Conservation (phyloP, 1,140 invertebrate species). For the Aphelenchoides besseyi region DNA sequence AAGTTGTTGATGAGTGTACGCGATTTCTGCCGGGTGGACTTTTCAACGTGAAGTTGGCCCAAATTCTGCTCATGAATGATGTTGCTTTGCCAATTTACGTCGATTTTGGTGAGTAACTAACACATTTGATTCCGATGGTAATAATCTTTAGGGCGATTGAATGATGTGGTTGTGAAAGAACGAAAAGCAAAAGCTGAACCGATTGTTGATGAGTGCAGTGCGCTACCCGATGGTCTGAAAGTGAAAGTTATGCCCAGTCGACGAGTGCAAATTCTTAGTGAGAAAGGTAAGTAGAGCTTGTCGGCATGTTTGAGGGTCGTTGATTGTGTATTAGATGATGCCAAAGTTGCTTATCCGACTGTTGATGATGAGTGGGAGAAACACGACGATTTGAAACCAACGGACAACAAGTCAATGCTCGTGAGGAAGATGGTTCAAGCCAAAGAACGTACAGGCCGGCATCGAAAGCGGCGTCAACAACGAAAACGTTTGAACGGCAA, state of each 20-base stretch:
- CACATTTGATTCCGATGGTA: not conserved
- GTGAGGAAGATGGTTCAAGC: slow-evolving; percentile 14
- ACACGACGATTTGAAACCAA: slow-evolving; percentile 26
- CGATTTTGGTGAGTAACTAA: slow-evolving; percentile 40
- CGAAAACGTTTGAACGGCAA: not conserved
- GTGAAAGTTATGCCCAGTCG: slow-evolving; percentile 40
- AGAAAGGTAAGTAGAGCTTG: slow-evolving; percentile 24
- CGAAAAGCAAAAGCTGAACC: slow-evolving; percentile 10
- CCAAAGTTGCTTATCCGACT: slow-evolving; percentile 29
- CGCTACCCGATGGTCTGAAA: slow-evolving; percentile 43
- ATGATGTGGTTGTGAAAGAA: slow-evolving; percentile 31
- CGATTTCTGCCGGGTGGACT: slow-evolving; percentile 37
- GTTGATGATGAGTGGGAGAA: slow-evolving; percentile 31
- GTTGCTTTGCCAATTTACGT: slow-evolving; percentile 39
- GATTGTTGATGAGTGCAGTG: slow-evolving; percentile 42
- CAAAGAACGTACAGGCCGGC: not conserved
- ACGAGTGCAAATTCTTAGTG: slow-evolving; percentile 39
- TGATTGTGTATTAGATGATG: slow-evolving; percentile 16
- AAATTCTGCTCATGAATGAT: slow-evolving; percentile 17
- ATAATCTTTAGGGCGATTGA: slow-evolving; percentile 27
- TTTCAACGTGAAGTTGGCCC: slow-evolving; percentile 31
- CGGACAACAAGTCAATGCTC: not conserved
- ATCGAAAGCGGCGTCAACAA: not conserved
- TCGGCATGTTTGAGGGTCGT: not conserved
- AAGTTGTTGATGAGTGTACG: slow-evolving; percentile 24